Conservation (phyloP, 2,888 invertebrate species). For the Acleris laterana region DNA sequence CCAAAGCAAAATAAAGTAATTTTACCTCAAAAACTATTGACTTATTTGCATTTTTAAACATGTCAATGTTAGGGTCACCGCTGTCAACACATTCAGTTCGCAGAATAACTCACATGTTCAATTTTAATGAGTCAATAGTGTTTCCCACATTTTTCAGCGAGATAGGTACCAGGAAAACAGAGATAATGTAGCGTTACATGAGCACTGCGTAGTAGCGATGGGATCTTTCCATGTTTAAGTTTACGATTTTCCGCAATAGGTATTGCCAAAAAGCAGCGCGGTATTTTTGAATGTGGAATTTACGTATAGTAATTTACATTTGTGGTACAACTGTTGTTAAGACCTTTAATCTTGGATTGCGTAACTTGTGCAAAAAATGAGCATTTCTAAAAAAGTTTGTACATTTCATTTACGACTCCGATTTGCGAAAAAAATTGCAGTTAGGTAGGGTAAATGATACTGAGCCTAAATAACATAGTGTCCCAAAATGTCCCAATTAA, state of each 20-base stretch:
- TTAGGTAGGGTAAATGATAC: too few relatives aligned
- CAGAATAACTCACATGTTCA: background rate
- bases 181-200: constrained; percentile 5
- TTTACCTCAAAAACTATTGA: background rate
- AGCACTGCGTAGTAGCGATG: constrained; percentile 6
- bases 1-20: too few relatives aligned
- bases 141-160: constrained; percentile 17
- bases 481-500: too few relatives aligned
- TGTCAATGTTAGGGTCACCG: constrained; percentile 1
- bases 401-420: too few relatives aligned
- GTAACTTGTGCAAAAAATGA: background rate
- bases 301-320: background rate
- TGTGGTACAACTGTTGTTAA: background rate
- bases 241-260: background rate
- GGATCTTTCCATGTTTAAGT: constrained; percentile 7
- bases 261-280: background rate
- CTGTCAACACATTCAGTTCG: constrained; percentile 10
- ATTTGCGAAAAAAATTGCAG: too few relatives aligned
- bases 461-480: too few relatives aligned
- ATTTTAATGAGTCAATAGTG: constrained; percentile 12
- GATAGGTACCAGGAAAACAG: constrained; percentile 25
- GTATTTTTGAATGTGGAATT: background rate
- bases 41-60: background rate
- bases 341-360: background rate
- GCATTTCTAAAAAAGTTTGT: too few relatives aligned